Percentiles rank a stretch among this genome's conserved stretches.
Conservation (phyloP, 2,888 invertebrate genomes). For the Drosophila neoperkinsi region DNA sequence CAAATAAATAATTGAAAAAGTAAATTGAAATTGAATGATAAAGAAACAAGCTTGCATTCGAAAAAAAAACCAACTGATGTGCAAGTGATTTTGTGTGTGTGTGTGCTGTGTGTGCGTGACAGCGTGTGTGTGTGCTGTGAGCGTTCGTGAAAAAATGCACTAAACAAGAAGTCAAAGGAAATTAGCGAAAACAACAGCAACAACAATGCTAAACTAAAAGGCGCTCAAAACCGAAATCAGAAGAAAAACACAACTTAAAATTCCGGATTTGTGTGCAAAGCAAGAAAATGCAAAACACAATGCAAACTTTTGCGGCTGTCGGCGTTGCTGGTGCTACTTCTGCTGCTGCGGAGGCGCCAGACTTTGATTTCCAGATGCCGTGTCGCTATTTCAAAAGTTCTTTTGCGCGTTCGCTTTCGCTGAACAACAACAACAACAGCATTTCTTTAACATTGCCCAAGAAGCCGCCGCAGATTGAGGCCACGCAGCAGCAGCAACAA, state of each 20-base stretch:
- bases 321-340: slow-evolving; percentile 16
- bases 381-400: slow-evolving; percentile 86
- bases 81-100: slow-evolving; percentile 5
- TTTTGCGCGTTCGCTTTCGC: slow-evolving; percentile 86
- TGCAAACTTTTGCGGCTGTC: slow-evolving; percentile 52
- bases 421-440: slow-evolving; percentile 72
- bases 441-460: slow-evolving; percentile 58
- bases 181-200: slow-evolving; percentile 21
- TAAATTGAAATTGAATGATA: slow-evolving; percentile 40
- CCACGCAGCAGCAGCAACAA: slow-evolving; percentile 29
- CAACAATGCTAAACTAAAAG: slow-evolving; percentile 60
- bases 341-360: slow-evolving; percentile 66
- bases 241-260: slow-evolving; percentile 17
- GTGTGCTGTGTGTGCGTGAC: slow-evolving; percentile 3
- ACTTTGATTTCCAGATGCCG: slow-evolving; percentile 84
- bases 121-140: slow-evolving; percentile 26
- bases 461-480: slow-evolving; percentile 63
- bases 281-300: slow-evolving; percentile 47
- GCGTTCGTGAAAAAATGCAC: slow-evolving; percentile 67
- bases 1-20: slow-evolving; percentile 34
- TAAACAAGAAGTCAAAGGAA: slow-evolving; percentile 50
- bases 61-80: slow-evolving; percentile 22
- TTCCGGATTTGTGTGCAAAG: slow-evolving; percentile 31
- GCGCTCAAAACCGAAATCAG: slow-evolving; percentile 13
- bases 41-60: slow-evolving; percentile 37